These are phyloP conservation scores for Illadopsis cleaveri DNA, from an alignment of 2,113 vertebrate species.

Conservation along the genomic window DNA sequence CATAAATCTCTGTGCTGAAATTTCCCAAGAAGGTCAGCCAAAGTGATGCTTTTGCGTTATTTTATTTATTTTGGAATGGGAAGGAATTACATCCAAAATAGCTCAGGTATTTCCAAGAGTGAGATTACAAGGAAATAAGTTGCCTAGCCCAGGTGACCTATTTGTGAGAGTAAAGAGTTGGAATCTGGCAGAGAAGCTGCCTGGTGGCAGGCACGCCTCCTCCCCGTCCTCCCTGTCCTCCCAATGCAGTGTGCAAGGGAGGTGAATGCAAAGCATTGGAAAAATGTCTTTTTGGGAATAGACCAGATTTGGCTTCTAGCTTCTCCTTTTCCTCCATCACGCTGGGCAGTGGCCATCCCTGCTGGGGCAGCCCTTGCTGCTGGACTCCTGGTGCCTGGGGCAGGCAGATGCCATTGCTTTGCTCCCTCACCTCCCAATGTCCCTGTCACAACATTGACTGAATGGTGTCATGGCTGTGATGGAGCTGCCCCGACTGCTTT, in stretches of 20 bases:
- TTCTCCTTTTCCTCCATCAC: not conserved
- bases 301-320: not conserved
- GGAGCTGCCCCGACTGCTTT: not conserved
- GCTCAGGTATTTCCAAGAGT: not conserved
- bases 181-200: not conserved
- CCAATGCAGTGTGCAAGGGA: not conserved
- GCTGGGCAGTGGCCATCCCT: not conserved
- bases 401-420: not conserved
- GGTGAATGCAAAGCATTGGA: not conserved
- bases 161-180: not conserved
- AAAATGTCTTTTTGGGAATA: not conserved
- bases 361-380: not conserved
- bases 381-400: not conserved
- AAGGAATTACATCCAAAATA: not conserved
- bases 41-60: fast-evolving
- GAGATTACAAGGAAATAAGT: not conserved
- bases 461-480: fast-evolving
- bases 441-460: fast-evolving
- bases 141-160: not conserved
- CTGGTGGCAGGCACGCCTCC: fast-evolving
- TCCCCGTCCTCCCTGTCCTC: fast-evolving
- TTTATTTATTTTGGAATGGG: not conserved
- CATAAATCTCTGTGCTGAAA: not conserved
- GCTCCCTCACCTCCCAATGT: fast-evolving
- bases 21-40: not conserved